These are phyloP conservation scores for Mylabris sibirica DNA, from an alignment of 2,888 invertebrate genomes.

Conservation along the genomic window DNA sequence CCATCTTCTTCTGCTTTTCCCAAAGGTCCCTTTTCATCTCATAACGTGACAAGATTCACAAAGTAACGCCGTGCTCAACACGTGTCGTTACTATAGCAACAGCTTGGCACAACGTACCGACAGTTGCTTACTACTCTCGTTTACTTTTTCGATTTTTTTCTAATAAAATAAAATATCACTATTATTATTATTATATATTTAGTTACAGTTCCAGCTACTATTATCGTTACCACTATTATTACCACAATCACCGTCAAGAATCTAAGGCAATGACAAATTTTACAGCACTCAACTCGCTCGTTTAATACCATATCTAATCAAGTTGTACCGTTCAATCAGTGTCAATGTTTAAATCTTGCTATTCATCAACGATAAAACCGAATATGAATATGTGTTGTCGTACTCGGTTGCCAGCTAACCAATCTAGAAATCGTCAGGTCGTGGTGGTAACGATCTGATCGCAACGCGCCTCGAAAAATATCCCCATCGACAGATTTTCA, in stretches of 20 bases:
- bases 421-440: background rate
- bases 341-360: constrained; percentile 58
- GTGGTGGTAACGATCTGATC: background rate
- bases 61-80: constrained; percentile 62
- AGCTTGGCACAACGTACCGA: constrained; percentile 56
- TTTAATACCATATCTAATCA: constrained; percentile 56
- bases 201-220: constrained; percentile 35
- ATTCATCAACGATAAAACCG: constrained; percentile 59
- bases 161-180: constrained; percentile 37
- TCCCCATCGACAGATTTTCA: background rate
- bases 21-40: constrained; percentile 61
- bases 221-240: constrained; percentile 34
- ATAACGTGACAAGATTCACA: constrained; percentile 63
- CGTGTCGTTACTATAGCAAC: constrained; percentile 63
- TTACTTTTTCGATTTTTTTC: constrained; percentile 51
- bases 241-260: constrained; percentile 1
- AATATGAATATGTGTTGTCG: constrained; percentile 56
- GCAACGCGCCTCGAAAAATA: background rate
- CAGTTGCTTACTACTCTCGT: constrained; percentile 56
- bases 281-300: constrained; percentile 52
- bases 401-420: constrained; percentile 23
- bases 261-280: constrained; percentile 48
- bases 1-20: constrained; percentile 52
- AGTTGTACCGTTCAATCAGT: constrained; percentile 60
- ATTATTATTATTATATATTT: constrained; percentile 21